Percentiles rank a stretch among this genome's conserved stretches.
Evolutionary conservation across 2,888 invertebrate species (phyloP).

Genomic region (Ferrisia virgata): DNA sequence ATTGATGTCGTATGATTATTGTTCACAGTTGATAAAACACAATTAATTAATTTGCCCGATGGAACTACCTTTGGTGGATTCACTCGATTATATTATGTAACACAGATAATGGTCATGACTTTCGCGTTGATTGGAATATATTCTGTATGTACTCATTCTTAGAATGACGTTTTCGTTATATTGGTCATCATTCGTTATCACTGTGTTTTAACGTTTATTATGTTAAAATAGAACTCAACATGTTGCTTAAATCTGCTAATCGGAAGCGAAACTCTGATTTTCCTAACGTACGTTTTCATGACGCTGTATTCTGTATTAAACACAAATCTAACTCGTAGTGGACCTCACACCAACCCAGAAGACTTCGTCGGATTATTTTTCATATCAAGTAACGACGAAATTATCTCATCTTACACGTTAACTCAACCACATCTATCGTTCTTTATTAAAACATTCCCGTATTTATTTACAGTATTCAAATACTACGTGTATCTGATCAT

Average conservation of each 20-base stretch:
- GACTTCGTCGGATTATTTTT: background rate
- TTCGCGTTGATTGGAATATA: background rate
- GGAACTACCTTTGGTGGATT: background rate
- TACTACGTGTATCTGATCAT: background rate
- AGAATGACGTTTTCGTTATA: no score
- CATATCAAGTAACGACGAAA: background rate
- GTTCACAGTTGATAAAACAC: background rate
- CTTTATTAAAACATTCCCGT: background rate
- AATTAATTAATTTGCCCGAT: background rate
- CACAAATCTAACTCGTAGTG: background rate
- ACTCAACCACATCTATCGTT: background rate
- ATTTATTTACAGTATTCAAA: background rate
- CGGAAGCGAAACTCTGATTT: background rate
- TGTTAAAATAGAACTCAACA: background rate
- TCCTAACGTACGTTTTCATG: background rate
- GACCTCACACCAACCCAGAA: background rate
- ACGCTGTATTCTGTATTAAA: background rate
- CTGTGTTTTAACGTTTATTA: no score
- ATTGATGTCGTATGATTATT: background rate
- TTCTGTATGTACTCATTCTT: background rate
- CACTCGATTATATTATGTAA: background rate
- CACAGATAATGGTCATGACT: background rate
- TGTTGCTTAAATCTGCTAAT: background rate
- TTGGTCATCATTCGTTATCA: no score
- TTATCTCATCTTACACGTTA: background rate